Evolutionary conservation across 2,888 invertebrate species (phyloP), one percentile per base, ranked within the genome.

Genomic region (Euspilapteryx auroguttella): DNA sequence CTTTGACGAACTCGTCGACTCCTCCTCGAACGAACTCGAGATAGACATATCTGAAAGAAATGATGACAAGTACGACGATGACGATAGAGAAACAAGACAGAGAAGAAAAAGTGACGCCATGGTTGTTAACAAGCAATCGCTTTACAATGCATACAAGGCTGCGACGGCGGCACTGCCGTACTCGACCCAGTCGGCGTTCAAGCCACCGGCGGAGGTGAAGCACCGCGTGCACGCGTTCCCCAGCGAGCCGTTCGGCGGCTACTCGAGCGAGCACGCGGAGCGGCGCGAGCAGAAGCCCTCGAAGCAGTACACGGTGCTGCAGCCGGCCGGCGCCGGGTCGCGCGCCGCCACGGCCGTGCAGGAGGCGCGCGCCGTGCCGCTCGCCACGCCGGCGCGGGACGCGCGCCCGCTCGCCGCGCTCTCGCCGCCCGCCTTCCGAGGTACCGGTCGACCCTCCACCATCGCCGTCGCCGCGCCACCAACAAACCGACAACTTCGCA

Each of bases 291-390:
- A 55, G 36, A 69, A 61, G 35, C 79, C 66, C 7, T 83, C 84
- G 34, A 92, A 92, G 64, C 90, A 91, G 55, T 92, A 91, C 53
- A 92, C 91, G 34, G 90, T 90, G 40, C 73, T 92, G 36, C 91
- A 92, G 59, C 91, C 91, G 1, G 90, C 90, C 8, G 86, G 86
- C 15, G 80, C 83, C 1, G 87, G 89, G 3, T 89, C 90, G 12
- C 80, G 89, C 27, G 89, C 89, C 0, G 89, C 89, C 26, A 86
- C 86, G 21, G 89, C 87, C 12, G 78, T 90, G 50, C 89, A 90
- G 53, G 90, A 91, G 53, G 86, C 66, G 36, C 78, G 80, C 39
- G 58, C 79, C n/a, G 56, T 66, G 49, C 77, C 73, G 14, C 58
- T 68, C 15, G 64, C 73, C 46, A 61, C 75, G 64, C 59, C 79